These are phyloP conservation scores for Burhinus bistriatus DNA, from an alignment of 2,113 vertebrate genomes.

Conservation along the genomic window DNA sequence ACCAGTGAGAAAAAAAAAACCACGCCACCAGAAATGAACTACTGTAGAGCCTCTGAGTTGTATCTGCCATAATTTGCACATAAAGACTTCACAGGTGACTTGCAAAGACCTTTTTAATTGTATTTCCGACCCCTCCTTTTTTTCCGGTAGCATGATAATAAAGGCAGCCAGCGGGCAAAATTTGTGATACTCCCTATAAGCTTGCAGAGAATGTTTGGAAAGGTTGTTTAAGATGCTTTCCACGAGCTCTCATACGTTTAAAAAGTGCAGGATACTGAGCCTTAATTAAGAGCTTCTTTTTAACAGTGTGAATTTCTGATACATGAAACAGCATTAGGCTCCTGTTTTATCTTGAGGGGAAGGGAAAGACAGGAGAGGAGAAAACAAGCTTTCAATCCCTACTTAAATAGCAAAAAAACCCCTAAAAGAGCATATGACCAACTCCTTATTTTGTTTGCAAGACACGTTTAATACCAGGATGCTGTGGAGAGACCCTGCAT, in stretches of 20 bases:
- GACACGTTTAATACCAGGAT: neutral
- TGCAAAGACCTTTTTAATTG: slow-evolving; percentile 3
- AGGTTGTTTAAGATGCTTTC: neutral
- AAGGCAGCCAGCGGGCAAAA: neutral
- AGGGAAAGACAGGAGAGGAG: neutral
- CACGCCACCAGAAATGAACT: slow-evolving; percentile 24
- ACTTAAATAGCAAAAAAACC: neutral
- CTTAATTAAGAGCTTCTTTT: slow-evolving; percentile 32
- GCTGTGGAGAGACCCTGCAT: neutral
- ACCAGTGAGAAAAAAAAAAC: neutral
- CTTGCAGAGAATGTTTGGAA: neutral
- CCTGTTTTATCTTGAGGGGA: neutral
- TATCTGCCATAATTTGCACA: neutral
- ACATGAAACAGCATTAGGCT: neutral
- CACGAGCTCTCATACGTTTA: neutral
- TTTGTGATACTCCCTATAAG: neutral
- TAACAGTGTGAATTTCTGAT: neutral
- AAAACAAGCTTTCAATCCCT: neutral
- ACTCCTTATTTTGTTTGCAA: slow-evolving; percentile 7
- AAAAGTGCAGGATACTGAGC: neutral
- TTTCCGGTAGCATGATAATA: neutral
- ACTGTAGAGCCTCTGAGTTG: neutral
- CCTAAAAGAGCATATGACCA: neutral
- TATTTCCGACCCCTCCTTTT: neutral
- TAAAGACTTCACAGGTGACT: slow-evolving; percentile 8